Percentiles rank a stretch among this genome's conserved stretches.
These are phyloP conservation scores for Crotalus tigris DNA, from an alignment of 2,113 vertebrate genomes.

Conservation along the genomic window DNA sequence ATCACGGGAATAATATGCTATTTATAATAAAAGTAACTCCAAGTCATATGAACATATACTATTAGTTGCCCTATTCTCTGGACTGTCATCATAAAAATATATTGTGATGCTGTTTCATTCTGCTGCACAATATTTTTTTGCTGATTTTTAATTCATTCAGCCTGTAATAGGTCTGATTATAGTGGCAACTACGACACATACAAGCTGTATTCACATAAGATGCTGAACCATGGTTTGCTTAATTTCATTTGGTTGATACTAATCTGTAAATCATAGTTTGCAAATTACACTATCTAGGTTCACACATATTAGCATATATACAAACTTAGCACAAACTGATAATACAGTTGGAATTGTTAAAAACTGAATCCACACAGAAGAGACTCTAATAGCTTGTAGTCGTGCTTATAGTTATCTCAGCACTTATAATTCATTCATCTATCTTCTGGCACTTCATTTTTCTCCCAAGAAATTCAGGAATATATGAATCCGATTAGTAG, in stretches of 20 bases:
- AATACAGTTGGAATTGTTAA: not conserved
- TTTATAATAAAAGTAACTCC: not conserved
- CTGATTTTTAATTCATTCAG: not conserved
- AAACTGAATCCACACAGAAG: not conserved
- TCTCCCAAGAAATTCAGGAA: not conserved
- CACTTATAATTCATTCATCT: not conserved
- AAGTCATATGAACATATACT: not conserved
- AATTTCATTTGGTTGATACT: not conserved
- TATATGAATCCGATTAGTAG: not conserved
- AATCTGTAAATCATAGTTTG: not conserved
- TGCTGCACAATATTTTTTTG: not conserved
- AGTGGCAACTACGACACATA: not conserved
- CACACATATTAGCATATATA: not conserved
- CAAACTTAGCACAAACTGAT: not conserved
- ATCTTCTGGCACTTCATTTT: not conserved
- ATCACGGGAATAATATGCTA: not conserved
- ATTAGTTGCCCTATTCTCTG: not conserved
- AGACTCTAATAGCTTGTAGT: not conserved
- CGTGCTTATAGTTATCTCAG: not conserved
- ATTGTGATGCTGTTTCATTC: not conserved
- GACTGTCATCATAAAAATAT: not conserved
- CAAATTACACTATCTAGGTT: not conserved
- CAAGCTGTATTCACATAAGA: not conserved
- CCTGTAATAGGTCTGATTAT: not conserved
- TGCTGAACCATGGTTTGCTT: not conserved